Evolutionary conservation across 1,140 invertebrate species (phyloP).

Genomic region (Pseudobourletiella spinata): DNA sequence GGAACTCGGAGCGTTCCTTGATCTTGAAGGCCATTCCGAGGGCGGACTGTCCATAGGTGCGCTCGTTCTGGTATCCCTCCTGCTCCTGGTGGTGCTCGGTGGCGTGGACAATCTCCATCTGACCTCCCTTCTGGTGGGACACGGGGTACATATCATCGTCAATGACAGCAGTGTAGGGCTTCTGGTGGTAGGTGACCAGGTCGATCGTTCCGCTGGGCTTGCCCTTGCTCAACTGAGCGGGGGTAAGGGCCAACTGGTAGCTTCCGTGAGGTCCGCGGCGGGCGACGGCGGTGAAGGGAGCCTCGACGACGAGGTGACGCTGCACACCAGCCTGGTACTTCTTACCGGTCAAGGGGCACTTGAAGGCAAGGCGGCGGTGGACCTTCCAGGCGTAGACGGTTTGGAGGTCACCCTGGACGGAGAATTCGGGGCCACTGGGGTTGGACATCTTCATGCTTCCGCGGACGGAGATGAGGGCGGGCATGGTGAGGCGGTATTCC

Average conservation of each 20-base stretch:
- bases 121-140: slow-evolving; percentile 22
- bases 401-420: slow-evolving; percentile 26
- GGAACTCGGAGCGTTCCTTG: slow-evolving; percentile 24
- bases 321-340: slow-evolving; percentile 29
- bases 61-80: slow-evolving; percentile 5
- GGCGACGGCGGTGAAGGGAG: slow-evolving; percentile 22
- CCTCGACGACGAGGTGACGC: slow-evolving; percentile 25
- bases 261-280: slow-evolving; percentile 11
- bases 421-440: slow-evolving; percentile 1
- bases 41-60: slow-evolving; percentile 1
- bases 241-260: slow-evolving; percentile 27
- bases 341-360: slow-evolving; percentile 29
- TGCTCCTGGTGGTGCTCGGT: background rate
- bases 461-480: slow-evolving; percentile 26
- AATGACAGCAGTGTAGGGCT: slow-evolving; percentile 32
- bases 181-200: slow-evolving; percentile 29
- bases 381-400: slow-evolving; percentile 30
- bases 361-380: slow-evolving; percentile 27
- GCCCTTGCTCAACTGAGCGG: slow-evolving; percentile 19
- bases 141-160: slow-evolving; percentile 32
- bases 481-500: slow-evolving; percentile 19
- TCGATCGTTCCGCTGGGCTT: slow-evolving; percentile 20
- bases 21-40: slow-evolving; percentile 17
- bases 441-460: slow-evolving; percentile 24
- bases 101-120: slow-evolving; percentile 25